Base-by-base conservation (phyloP, 2,888 invertebrate genomes). In the Aethes cnicana region DNA sequence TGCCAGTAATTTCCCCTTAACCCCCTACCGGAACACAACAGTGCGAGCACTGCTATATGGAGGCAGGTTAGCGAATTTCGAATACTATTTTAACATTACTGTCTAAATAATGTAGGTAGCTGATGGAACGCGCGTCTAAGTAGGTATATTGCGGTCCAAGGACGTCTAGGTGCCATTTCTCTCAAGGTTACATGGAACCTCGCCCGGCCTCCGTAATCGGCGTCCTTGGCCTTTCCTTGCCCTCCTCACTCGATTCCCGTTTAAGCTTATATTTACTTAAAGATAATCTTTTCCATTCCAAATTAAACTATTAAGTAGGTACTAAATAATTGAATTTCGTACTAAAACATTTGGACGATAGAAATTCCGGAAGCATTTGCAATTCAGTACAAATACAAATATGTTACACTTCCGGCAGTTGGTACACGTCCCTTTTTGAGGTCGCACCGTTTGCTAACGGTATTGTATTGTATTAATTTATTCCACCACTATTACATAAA, bases 371-470 rank as follows among this genome's bases (percentile, higher is more conserved):
- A 77, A 77, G 75, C 70, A 12, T 58, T 69, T 69, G 68, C 72
- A 71, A 74, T 75, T 72, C 69, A 73, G 63, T 61, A 20, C n/a
- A n/a, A n/a, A n/a, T n/a, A n/a, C n/a, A n/a, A n/a, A n/a, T 36
- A 64, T 73, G 70, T 66, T 72, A 71, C 63, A 77, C 72, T 77
- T 81, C 81, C 82, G 79, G 75, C 64, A 59, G 56, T 47, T 57
- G 28, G 35, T 47, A 43, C 58, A 56, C 63, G 72, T 68, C 76
- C 77, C 77, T 79, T 78, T 75, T 74, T 59, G 70, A 78, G 75
- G 74, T 66, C 72, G 61, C 58, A 68, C 74, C 77, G 74, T 75
- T 77, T 63, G 59, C 62, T 78, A 81, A 79, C 81, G 75, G 81
- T 78, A 68, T 58, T 60, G 53, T 58, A 62, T 63, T 65, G 66